phyloP scores from a whole-genome alignment of 2,888 invertebrate species.

The Tortrix viridana region DNA sequence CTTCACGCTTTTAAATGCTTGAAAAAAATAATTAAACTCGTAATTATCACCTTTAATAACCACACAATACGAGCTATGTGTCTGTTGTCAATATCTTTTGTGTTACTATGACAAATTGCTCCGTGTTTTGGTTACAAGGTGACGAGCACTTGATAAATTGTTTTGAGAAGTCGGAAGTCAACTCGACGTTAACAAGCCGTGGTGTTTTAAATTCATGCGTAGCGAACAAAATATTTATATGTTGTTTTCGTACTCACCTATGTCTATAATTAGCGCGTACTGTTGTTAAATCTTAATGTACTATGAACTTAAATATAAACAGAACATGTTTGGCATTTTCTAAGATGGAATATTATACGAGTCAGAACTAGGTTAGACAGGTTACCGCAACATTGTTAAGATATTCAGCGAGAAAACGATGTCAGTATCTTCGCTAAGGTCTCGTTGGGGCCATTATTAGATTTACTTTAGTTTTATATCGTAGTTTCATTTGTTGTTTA shows the following conservation, averaged over 20 bases:
- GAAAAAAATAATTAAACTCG: constrained; percentile 21
- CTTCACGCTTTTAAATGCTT: constrained; percentile 45
- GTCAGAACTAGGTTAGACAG: no score
- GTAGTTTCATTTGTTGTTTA: no score
- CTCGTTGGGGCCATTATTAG: no score
- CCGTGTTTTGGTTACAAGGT: constrained; percentile 49
- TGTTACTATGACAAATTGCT: constrained; percentile 49
- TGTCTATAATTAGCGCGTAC: neutral
- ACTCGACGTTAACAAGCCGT: constrained; percentile 10
- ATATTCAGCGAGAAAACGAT: no score
- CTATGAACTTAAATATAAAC: no score
- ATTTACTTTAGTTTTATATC: no score
- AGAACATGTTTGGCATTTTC: no score
- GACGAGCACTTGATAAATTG: constrained; percentile 49
- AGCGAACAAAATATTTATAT: constrained; percentile 16
- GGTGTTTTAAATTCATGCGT: constrained; percentile 27
- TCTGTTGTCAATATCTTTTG: constrained; percentile 44
- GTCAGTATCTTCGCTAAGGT: no score
- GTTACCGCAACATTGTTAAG: no score
- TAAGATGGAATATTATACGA: no score
- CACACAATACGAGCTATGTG: constrained; percentile 26
- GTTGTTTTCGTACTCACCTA: constrained; percentile 7
- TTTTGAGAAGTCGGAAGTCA: constrained; percentile 34
- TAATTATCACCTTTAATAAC: constrained; percentile 16
- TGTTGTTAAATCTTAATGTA: neutral